Evolutionary conservation across 92 coral and sea anemone species (phyloP), one percentile per base, ranked within the genome.

Genomic region (Epizoanthus fatuus): DNA sequence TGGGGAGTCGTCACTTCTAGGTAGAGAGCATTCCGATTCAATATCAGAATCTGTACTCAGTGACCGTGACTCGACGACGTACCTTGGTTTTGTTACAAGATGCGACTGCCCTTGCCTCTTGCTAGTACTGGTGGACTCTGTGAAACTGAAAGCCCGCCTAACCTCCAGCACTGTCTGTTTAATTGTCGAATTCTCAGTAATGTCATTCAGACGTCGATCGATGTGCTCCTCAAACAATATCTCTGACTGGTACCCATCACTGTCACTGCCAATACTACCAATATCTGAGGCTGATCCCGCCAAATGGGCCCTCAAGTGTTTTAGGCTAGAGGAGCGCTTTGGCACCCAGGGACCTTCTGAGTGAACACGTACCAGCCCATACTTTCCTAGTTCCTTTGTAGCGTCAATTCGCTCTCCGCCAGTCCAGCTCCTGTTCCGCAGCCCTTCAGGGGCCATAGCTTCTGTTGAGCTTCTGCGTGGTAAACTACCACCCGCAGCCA

Each of bases 81-180:
- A 59, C 63, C 72, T 69, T 7, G 65, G 69, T 5, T 86, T 63
- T 38, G 82, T 75, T 32, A 78, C 68, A 6, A 4, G 82, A 15
- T 40, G 57, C 19, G 80, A 16, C 49, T 79, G 84, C 20, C 89
- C 75, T 4, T 85, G 79, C 20, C 82, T 37, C 38, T 7, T 71
- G 44, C 55, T 74, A 37, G 57, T 62, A 22, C 63, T 45, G 3
- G 92, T 84, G 7, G 92, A 55, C 1, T 83, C 86, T 4, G 92
- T 78, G 4, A 76, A 88, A 32, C 86, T 80, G 84, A 94, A 94
- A 7, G 98, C 98, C 66, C 89, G 80, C 10, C 89, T 89, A 14
- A 94, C 98, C 55, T 90, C 94, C 39, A 94, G 81, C 15, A 94
- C 98, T n/a, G 98, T 94, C 19, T 86, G 91, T 40, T 92, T 86